phyloP scores from a whole-genome alignment of 1,140 invertebrate species.

The Caenorhabditis tropicalis region DNA sequence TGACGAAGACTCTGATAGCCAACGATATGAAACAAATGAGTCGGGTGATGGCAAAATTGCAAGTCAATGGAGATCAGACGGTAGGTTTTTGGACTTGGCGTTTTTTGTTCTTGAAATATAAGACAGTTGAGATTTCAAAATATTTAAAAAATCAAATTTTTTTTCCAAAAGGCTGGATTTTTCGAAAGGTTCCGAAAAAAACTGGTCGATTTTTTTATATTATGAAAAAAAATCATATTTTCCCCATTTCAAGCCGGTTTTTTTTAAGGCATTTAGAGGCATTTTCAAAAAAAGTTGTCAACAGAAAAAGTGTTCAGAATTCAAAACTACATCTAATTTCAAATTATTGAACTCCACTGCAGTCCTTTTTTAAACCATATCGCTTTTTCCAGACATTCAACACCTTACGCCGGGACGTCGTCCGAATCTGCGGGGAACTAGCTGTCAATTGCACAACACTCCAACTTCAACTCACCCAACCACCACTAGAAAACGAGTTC shows the following conservation, averaged over 20 bases:
- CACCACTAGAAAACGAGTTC: conserved; percentile 24
- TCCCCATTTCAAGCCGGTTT: too few species aligned
- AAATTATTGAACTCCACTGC: neutral
- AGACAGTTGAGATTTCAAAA: too few species aligned
- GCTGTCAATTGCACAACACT: conserved; percentile 43
- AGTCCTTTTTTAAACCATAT: too few species aligned
- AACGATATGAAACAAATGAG: conserved; percentile 54
- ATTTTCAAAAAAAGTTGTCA: too few species aligned
- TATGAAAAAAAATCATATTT: too few species aligned
- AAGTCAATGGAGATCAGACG: neutral
- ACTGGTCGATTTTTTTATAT: too few species aligned
- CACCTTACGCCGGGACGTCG: conserved; percentile 15
- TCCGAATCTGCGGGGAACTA: conserved; percentile 30
- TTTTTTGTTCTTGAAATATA: too few species aligned
- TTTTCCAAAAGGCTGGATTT: too few species aligned
- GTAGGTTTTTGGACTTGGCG: neutral
- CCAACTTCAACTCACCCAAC: conserved; percentile 7
- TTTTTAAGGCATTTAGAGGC: too few species aligned
- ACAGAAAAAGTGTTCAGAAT: neutral
- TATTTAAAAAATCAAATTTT: too few species aligned
- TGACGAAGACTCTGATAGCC: conserved; percentile 46
- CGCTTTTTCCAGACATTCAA: conserved; percentile 35
- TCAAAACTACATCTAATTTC: neutral
- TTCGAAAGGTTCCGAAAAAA: too few species aligned
- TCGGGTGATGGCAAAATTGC: conserved; percentile 39